Evolutionary conservation across 30 jellyfish, hydroid and myxozoan species (phyloP), one percentile per base, ranked within the genome.

Genomic region (Turritopsis rubra): DNA sequence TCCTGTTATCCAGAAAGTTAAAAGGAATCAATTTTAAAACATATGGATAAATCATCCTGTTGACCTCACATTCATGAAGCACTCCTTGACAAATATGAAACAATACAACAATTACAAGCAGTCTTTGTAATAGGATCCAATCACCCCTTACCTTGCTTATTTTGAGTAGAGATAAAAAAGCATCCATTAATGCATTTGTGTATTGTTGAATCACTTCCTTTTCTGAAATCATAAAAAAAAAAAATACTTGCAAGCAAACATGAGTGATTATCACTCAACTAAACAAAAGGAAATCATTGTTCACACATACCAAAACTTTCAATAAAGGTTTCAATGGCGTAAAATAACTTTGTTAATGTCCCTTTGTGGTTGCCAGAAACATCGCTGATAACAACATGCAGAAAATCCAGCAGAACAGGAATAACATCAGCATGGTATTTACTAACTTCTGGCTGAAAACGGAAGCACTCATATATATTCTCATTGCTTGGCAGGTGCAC

Each of bases 311-410:
- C 97, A 22, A 90, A 52, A 72, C 85, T 81, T 86, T 90, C 97
- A 54, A 91, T 85, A 52, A 86, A 89, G 27, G 89, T 85, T 28
- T 90, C 97, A 25, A 90, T 66, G 21, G 97, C 97, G 53, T 90
- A 90, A 28, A 79, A 86, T 1, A 83, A 81, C 54, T 91, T 85
- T 16, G 97, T 85, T 23, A 86, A 31, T 20, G 93, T 85, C 16
- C 89, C 89, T 80, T 80, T 82, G 75, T 90, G 97, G 72, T 86
- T 90, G 1, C 81, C 86, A 28, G 79, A 91, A 7, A 83, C 89
- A 17, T 22, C 52, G 76, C 79, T 74, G 9, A 75, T 75, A 21
- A 86, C 52, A 19, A 92, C 79, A 82, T 82, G 95, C 85, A 90
- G 85, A 28, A 85, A 89, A 22, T 21, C 16, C 75, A 90, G 54